Conservation (phyloP, 2,888 invertebrate species). For the Epinotia brunnichana region DNA sequence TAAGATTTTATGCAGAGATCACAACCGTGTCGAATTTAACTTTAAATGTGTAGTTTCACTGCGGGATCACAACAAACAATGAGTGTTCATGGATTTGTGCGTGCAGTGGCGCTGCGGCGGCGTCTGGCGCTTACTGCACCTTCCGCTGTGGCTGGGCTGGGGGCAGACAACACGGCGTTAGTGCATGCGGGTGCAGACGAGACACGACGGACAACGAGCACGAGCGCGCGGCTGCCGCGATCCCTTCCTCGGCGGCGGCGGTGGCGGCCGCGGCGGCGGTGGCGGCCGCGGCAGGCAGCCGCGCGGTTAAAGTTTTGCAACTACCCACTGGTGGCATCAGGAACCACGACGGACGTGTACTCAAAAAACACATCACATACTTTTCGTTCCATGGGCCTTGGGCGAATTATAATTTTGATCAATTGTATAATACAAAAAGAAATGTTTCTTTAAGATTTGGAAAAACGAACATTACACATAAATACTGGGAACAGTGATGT, state of each 20-base stretch:
- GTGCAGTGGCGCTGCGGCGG: conserved; percentile 76
- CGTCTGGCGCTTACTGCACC: conserved; percentile 70
- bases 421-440: not conserved
- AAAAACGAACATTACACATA: conserved; percentile 5
- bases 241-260: not conserved
- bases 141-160: conserved; percentile 81
- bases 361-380: conserved; percentile 12
- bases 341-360: conserved; percentile 21
- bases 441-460: not conserved
- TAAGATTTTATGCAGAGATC: conserved; percentile 73
- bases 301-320: conserved; percentile 60
- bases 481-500: not conserved
- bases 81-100: conserved; percentile 83
- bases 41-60: conserved; percentile 80
- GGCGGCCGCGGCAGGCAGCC: not conserved
- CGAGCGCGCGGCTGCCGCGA: conserved; percentile 14
- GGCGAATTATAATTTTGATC: conserved; percentile 18
- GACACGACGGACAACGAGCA: conserved; percentile 18
- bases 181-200: conserved; percentile 68
- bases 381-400: conserved; percentile 10
- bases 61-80: conserved; percentile 84
- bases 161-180: conserved; percentile 79
- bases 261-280: not conserved
- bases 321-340: conserved; percentile 25
- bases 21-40: conserved; percentile 78